Percentiles rank a stretch among this genome's conserved stretches.
These are phyloP conservation scores for Stenchaetothrips biformis DNA, from an alignment of 2,888 invertebrate genomes.

Conservation along the genomic window DNA sequence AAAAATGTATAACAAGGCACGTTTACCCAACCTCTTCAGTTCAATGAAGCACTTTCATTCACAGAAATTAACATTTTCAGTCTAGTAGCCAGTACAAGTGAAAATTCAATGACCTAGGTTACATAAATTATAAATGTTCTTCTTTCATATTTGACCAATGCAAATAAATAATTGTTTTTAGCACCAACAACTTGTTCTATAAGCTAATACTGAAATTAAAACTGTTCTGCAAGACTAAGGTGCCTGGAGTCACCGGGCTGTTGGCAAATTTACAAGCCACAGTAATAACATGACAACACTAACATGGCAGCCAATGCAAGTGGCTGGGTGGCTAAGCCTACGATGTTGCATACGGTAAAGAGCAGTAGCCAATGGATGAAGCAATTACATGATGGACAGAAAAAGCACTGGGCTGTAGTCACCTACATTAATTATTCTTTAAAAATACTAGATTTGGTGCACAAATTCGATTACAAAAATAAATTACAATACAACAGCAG, in stretches of 20 bases:
- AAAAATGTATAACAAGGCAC: constrained; percentile 23
- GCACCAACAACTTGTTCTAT: constrained; percentile 18
- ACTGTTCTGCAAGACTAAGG: neutral
- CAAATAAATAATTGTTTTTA: constrained; percentile 2
- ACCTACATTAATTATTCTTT: neutral
- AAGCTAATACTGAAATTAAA: constrained; percentile 12
- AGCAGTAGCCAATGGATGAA: neutral
- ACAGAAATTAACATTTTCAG: constrained; percentile 10
- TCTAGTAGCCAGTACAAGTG: constrained; percentile 23
- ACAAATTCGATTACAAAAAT: neutral
- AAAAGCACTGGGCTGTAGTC: neutral
- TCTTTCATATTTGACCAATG: neutral
- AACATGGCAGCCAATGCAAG: neutral
- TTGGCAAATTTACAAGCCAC: neutral
- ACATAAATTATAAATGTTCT: neutral
- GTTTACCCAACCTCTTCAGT: constrained; percentile 12
- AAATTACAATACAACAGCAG: constrained; percentile 13
- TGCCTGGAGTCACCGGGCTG: too few species aligned
- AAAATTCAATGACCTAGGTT: constrained; percentile 15
- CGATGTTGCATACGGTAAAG: too few species aligned
- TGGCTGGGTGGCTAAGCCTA: too few species aligned
- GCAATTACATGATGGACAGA: neutral
- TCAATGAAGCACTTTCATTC: constrained; percentile 1
- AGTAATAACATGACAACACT: neutral
- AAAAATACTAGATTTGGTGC: constrained; percentile 16